Conservation (phyloP, 2,113 vertebrate species). For the Gasterosteus nipponicus region DNA sequence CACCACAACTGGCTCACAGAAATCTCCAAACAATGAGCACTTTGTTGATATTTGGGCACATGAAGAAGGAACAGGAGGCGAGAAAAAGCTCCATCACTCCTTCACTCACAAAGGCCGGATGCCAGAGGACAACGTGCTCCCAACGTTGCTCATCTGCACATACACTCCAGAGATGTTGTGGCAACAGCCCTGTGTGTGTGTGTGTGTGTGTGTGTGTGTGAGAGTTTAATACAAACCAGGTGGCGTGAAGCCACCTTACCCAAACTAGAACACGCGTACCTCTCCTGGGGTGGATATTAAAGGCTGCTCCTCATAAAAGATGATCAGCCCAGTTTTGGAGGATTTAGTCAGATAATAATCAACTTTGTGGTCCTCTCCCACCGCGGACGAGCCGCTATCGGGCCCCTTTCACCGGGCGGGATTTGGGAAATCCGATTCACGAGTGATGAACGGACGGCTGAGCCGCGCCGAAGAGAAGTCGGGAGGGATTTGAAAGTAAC, state of each 20-base stretch:
- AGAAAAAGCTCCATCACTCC: constrained; percentile 64
- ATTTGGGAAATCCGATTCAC: constrained; percentile 55
- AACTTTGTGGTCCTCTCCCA: not conserved
- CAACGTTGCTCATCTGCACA: constrained; percentile 23
- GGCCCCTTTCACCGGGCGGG: constrained; percentile 23
- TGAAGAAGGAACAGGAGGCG: constrained; percentile 50
- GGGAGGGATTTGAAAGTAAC: constrained; percentile 1
- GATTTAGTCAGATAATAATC: constrained; percentile 24
- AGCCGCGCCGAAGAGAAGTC: constrained; percentile 25
- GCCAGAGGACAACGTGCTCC: constrained; percentile 45
- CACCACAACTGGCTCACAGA: constrained; percentile 47
- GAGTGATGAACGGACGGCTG: constrained; percentile 48
- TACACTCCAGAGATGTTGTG: constrained; percentile 33
- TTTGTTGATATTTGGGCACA: constrained; percentile 76
- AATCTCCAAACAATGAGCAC: constrained; percentile 72
- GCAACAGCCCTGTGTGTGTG: constrained; percentile 6
- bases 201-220: not conserved
- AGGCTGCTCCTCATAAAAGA: constrained; percentile 28
- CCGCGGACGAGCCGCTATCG: not conserved
- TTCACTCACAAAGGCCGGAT: constrained; percentile 35
- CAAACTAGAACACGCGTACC: constrained; percentile 21
- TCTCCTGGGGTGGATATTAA: constrained; percentile 38
- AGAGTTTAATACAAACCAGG: too few species aligned
- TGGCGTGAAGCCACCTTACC: constrained; percentile 51
- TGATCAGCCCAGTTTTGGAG: constrained; percentile 22